These are phyloP conservation scores for Leucophora obtusa DNA, from an alignment of 2,888 invertebrate species.

Conservation along the genomic window DNA sequence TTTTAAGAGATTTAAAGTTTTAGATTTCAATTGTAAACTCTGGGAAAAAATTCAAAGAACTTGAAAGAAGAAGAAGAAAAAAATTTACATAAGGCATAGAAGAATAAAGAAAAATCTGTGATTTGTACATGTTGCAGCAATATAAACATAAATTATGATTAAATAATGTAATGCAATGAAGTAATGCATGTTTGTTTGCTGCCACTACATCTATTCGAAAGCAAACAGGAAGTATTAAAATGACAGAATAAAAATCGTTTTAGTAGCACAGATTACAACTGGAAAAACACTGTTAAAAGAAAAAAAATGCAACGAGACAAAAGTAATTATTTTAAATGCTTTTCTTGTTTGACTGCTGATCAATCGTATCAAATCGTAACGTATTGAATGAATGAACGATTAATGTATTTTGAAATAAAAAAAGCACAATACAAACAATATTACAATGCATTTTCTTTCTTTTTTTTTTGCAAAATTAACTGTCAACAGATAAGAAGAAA, in stretches of 20 bases:
- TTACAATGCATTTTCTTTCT: slow-evolving; percentile 34
- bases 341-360: slow-evolving; percentile 26
- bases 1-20: slow-evolving; percentile 5
- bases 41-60: slow-evolving; percentile 17
- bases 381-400: slow-evolving; percentile 30
- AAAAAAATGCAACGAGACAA: slow-evolving; percentile 14
- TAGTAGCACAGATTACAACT: not conserved
- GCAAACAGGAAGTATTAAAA: slow-evolving; percentile 1
- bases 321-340: slow-evolving; percentile 47
- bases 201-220: not conserved
- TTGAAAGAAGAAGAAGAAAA: not conserved
- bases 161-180: slow-evolving; percentile 1
- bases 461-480: slow-evolving; percentile 34
- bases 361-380: slow-evolving; percentile 19
- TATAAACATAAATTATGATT: slow-evolving; percentile 29
- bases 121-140: slow-evolving; percentile 10
- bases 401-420: slow-evolving; percentile 19
- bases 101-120: not conserved
- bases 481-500: slow-evolving; percentile 60
- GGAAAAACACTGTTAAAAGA: not conserved
- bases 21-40: not conserved
- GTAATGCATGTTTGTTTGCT: not conserved
- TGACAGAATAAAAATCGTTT: slow-evolving; percentile 1
- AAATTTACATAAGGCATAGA: not conserved
- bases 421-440: not conserved